Evolutionary conservation across 2,113 vertebrate species (phyloP), one percentile per base, ranked within the genome.

Genomic region (Gambusia holbrooki): DNA sequence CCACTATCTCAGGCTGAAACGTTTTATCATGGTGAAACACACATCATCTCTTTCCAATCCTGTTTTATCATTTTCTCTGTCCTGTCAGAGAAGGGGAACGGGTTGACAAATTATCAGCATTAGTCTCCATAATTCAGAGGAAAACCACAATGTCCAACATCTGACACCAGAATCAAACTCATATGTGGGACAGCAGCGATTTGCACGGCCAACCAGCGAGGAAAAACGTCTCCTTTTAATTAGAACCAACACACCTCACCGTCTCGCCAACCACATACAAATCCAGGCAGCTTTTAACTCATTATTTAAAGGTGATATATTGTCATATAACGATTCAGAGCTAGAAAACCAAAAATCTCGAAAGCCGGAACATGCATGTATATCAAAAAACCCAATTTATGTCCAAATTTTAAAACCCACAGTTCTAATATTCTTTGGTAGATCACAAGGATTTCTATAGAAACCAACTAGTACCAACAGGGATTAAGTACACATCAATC

Each of bases 1-100:
- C 77, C 84, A 74, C 81, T 86, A 79, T 92, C 88, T 90, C 86
- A 83, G 40, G 65, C 88, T 76, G 75, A 58, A 90, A 87, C 76
- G 79, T 82, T 92, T 86, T 80, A 90, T 91, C 88, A 86, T 35
- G 66, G 71, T 60, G 67, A 80, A 87, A 80, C 66, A 51, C 48
- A 27, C 58, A 74, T 82, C 62, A 85, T 92, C 85, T 83, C 58
- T 42, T 25, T 82, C 66, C 73, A 64, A 89, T 89, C 87, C 74
- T 70, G 76, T 70, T 80, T 61, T 33, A 27, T 48, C 48, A 28
- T 40, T 58, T 62, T 11, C 69, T 77, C 68, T 51, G 14, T 69
- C 65, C 27, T 81, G 76, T 80, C 80, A n/a, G 17, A 79, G 79
- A 69, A 78, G 79, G 10, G 63, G 66, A 71, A 77, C 77, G 70